Conservation (phyloP, 2,797 vertebrate genomes). For the Vipera latastei region DNA sequence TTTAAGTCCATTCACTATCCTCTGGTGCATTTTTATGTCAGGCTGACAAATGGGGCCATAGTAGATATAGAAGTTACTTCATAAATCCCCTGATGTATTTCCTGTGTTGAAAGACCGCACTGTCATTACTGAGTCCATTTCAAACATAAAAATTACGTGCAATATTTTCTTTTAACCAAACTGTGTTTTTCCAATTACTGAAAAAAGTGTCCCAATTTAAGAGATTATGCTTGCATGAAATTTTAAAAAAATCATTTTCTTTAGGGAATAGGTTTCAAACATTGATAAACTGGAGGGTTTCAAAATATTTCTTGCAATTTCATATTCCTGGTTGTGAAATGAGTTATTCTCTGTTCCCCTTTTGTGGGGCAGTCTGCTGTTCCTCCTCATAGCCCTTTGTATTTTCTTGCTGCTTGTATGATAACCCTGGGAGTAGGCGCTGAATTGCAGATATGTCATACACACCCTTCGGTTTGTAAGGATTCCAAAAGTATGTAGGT, state of each 20-base stretch:
- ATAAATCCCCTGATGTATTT: constrained; percentile 20
- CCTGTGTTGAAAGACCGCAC: neutral
- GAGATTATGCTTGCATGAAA: neutral
- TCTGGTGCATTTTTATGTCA: neutral
- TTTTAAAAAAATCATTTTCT: neutral
- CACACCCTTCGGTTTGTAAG: neutral
- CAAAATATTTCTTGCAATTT: neutral
- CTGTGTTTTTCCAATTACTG: neutral
- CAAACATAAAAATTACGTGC: neutral
- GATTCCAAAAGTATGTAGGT: neutral
- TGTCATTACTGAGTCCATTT: neutral
- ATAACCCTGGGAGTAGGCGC: neutral
- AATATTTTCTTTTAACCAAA: neutral
- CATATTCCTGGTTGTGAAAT: neutral
- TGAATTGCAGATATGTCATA: neutral
- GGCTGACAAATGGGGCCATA: neutral
- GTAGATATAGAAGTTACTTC: constrained; percentile 34
- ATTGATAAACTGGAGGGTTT: neutral
- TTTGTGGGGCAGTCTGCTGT: neutral
- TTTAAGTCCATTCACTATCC: neutral
- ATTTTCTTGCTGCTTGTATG: neutral
- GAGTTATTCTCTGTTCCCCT: neutral
- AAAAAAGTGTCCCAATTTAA: neutral
- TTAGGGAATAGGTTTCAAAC: neutral
- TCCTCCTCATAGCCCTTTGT: neutral